Evolutionary conservation across 2,797 vertebrate genomes (phyloP).

Genomic region (Rhinella marina): DNA sequence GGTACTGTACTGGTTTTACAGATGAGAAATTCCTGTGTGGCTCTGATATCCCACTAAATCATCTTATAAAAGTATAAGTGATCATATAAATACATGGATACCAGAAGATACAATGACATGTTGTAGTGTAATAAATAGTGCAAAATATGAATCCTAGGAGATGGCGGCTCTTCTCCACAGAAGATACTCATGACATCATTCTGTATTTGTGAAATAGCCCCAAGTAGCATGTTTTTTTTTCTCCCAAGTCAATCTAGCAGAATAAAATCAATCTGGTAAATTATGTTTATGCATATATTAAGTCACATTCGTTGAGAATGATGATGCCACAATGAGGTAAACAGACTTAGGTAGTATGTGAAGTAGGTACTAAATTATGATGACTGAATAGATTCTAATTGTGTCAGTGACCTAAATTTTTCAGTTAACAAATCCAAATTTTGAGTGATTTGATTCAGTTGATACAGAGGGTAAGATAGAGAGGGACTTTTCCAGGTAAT

Average conservation of each 20-base stretch:
- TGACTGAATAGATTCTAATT: no score
- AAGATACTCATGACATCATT: background rate
- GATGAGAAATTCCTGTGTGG: background rate
- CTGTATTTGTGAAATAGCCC: background rate
- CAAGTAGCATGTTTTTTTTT: background rate
- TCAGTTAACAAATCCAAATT: no score
- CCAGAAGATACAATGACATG: no score
- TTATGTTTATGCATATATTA: background rate
- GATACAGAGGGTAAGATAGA: no score
- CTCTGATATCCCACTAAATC: background rate
- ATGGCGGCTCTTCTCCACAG: background rate
- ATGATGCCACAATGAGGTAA: background rate
- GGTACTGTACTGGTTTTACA: background rate
- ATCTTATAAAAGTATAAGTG: background rate
- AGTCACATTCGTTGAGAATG: background rate
- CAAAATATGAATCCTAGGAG: background rate
- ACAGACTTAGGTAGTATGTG: background rate
- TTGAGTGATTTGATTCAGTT: no score
- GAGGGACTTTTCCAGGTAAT: no score
- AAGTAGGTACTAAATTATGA: background rate
- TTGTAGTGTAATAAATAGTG: background rate
- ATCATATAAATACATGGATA: no score
- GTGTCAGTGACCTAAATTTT: no score
- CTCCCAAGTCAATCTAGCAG: background rate
- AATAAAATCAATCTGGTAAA: background rate